Percentiles rank a stretch among this genome's conserved stretches.
phyloP scores from a whole-genome alignment of 2,888 invertebrate genomes.

The Cyaniris semiargus region DNA sequence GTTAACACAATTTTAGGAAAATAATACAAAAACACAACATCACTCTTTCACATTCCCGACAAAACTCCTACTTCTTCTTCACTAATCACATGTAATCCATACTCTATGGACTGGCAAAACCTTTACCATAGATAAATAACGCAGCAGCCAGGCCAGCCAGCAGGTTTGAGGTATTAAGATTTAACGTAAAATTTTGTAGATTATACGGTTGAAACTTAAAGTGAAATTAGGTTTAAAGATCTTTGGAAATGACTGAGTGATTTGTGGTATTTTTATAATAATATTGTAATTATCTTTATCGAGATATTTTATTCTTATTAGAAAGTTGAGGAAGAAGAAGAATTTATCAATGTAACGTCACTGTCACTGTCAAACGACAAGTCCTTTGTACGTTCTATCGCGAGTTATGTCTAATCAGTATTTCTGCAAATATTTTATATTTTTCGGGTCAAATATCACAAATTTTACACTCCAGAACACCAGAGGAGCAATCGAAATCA shows the following conservation, averaged over 20 bases:
- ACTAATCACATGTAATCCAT: not conserved
- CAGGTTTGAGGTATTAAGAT: too few relatives aligned
- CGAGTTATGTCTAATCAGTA: conserved; percentile 7
- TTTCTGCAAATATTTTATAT: conserved; percentile 17
- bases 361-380: conserved; percentile 23
- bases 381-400: conserved; percentile 23
- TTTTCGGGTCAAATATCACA: conserved; percentile 20
- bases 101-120: conserved; percentile 3
- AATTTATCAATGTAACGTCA: not conserved
- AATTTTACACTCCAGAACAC: not conserved
- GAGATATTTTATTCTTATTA: not conserved
- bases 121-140: too few relatives aligned
- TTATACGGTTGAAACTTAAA: too few relatives aligned
- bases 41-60: too few relatives aligned
- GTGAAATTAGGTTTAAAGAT: too few relatives aligned
- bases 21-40: too few relatives aligned
- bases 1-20: too few relatives aligned
- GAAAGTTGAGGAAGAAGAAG: not conserved
- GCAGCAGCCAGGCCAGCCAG: too few relatives aligned
- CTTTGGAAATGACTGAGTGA: too few relatives aligned
- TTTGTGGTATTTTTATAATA: too few relatives aligned
- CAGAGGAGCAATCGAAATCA: not conserved
- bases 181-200: too few relatives aligned
- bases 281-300: too few relatives aligned
- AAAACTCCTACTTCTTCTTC: not conserved